phyloP scores from a whole-genome alignment of 2,888 invertebrate genomes.

The Netelia melanura region DNA sequence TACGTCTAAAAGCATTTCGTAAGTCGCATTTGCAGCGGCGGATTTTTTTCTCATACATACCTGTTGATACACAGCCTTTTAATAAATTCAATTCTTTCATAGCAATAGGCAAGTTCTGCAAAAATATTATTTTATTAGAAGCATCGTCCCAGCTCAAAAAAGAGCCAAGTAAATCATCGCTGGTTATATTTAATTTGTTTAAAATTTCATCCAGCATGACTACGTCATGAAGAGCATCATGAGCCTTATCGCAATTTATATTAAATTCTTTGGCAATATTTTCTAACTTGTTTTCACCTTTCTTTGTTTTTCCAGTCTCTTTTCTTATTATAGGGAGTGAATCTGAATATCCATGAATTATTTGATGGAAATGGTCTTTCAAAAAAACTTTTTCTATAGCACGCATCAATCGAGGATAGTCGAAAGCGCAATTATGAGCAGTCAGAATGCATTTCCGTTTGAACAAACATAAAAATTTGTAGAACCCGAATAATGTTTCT shows the following conservation, averaged over 20 bases:
- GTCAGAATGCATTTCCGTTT: constrained; percentile 64
- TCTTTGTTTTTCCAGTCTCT: constrained; percentile 47
- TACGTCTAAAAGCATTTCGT: constrained; percentile 39
- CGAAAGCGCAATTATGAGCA: constrained; percentile 67
- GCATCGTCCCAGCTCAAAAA: constrained; percentile 54
- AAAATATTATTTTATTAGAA: constrained; percentile 61
- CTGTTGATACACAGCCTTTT: constrained; percentile 50
- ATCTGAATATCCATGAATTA: constrained; percentile 54
- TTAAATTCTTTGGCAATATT: constrained; percentile 55
- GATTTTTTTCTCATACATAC: constrained; percentile 59
- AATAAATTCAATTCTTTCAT: constrained; percentile 38
- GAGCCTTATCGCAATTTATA: constrained; percentile 56
- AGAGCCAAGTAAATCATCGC: constrained; percentile 5
- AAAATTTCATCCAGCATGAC: constrained; percentile 61
- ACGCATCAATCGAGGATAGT: constrained; percentile 61
- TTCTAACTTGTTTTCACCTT: constrained; percentile 52
- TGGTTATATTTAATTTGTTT: constrained; percentile 56
- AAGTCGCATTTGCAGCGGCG: constrained; percentile 54
- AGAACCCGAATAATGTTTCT: constrained; percentile 40
- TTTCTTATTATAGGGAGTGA: constrained; percentile 53
- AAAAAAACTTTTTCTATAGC: constrained; percentile 65
- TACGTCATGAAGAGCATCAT: constrained; percentile 63
- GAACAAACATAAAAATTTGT: constrained; percentile 50
- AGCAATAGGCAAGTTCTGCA: constrained; percentile 48
- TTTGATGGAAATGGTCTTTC: constrained; percentile 55